Evolutionary conservation across 2,797 vertebrate species (phyloP).

Genomic region (Hafferia zeledoni): DNA sequence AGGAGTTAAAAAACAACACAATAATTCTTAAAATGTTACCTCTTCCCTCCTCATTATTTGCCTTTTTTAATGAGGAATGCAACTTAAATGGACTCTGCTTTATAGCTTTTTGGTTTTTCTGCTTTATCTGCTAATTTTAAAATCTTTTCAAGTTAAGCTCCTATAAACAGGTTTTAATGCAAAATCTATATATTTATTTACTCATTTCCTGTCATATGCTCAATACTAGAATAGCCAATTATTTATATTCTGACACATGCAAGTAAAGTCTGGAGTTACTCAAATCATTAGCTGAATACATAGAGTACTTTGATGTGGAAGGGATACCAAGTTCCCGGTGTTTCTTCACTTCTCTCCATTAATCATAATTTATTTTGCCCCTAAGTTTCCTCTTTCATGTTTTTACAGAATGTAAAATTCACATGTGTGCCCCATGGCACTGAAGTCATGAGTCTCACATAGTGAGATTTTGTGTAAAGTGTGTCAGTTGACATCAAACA

Average conservation of each 20-base stretch:
- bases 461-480: not conserved
- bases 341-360: not conserved
- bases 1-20: not conserved
- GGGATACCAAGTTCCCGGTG: not conserved
- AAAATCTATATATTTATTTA: not conserved
- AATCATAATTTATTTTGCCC: not conserved
- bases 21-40: not conserved
- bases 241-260: not conserved
- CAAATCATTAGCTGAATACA: not conserved
- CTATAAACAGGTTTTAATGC: not conserved
- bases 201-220: not conserved
- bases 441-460: fast-evolving
- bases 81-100: not conserved
- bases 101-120: not conserved
- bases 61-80: not conserved
- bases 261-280: not conserved
- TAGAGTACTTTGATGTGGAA: not conserved
- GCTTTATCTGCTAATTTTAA: not conserved
- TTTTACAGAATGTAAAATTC: not conserved
- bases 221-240: not conserved
- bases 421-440: not conserved
- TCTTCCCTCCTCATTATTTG: not conserved
- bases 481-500: not conserved
- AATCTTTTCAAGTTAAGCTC: not conserved
- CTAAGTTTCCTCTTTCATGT: not conserved